Evolutionary conservation across 1,140 invertebrate genomes (phyloP).

Genomic region (Tenebrio molitor): DNA sequence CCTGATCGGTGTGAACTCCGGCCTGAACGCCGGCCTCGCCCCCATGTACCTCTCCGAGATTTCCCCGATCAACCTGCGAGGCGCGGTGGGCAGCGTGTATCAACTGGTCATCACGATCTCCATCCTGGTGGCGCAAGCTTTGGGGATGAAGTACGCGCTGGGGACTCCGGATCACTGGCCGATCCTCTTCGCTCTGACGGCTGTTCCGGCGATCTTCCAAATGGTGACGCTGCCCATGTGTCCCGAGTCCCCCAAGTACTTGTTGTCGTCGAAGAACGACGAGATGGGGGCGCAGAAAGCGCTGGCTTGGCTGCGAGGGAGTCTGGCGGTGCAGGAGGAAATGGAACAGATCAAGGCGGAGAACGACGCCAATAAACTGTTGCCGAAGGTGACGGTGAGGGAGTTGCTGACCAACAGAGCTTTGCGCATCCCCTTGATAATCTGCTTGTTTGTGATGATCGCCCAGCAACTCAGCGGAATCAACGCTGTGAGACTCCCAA

Average conservation of each 20-base stretch:
- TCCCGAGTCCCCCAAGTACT: constrained; percentile 91
- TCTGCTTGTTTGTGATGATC: constrained; percentile 87
- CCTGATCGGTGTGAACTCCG: constrained; percentile 86
- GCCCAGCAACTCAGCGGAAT: constrained; percentile 93
- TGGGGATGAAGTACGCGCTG: constrained; percentile 78
- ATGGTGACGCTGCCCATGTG: constrained; percentile 85
- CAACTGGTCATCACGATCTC: constrained; percentile 88
- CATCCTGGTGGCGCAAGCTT: constrained; percentile 83
- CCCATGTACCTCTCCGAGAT: constrained; percentile 91
- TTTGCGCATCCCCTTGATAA: constrained; percentile 83
- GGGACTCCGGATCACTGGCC: constrained; percentile 80
- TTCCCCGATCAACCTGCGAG: constrained; percentile 81
- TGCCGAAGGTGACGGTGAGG: constrained; percentile 78
- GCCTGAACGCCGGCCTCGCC: constrained; percentile 82
- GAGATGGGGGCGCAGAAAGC: constrained; percentile 84
- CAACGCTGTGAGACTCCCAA: constrained; percentile 87
- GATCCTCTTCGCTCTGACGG: constrained; percentile 78
- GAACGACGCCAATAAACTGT: constrained; percentile 80
- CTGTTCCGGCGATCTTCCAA: constrained; percentile 82
- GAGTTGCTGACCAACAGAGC: constrained; percentile 80
- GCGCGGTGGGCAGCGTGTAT: constrained; percentile 87
- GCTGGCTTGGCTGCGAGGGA: constrained; percentile 82
- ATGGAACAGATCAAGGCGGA: constrained; percentile 91
- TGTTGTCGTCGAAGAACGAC: constrained; percentile 81
- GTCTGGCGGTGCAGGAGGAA: constrained; percentile 84